Base-by-base conservation (phyloP, 2,113 vertebrate species). In the Mellivora capensis region DNA sequence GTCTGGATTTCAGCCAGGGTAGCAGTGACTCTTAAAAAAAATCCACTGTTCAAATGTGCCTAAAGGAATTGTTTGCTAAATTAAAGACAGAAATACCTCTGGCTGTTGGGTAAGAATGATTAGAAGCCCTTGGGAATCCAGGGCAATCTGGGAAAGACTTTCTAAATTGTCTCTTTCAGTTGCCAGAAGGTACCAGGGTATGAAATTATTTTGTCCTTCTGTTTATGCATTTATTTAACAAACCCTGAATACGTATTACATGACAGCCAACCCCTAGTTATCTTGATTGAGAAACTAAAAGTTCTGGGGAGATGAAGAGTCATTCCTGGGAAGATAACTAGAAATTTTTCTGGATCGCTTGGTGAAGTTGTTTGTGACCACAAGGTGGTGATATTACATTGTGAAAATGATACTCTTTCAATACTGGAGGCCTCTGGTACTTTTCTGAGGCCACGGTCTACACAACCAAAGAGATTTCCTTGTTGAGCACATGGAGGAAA, bases 351-450 rank as follows among this genome's bases (percentile, higher is more conserved):
- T 67, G 59, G 21, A 54, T 62, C 21, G 15, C 39, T 5, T 11
- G 4, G 62, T 39, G 12, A 80, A 10, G 20, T 17, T 90, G 15
- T 37, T 52, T 44, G 44, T 0, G 6, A 94, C 96, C 97, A 94
- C 96, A 97, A 97, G 98, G 82, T 98, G 98, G 91, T 3, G 25
- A 47, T 89, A 61, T 87, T 86, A 89, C 52, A 64, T 72, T 64
- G 80, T n/a, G 54, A 93, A 95, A 97, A 80, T 2, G 39, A 92
- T 31, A 62, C 8, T 34, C 37, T 80, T 71, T 11, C 23, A 80
- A 11, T 61, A 2, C 64, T 52, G 57, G 90, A 31, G 12, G 21
- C 39, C 10, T 79, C 54, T 37, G 39, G 18, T 86, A 52, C 57
- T 54, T 54, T 67, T 90, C 47, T 59, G 61, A 90, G 57, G 74